Conservation (phyloP, 92 coral and sea anemone genomes). For the Meandrina meandrites region DNA sequence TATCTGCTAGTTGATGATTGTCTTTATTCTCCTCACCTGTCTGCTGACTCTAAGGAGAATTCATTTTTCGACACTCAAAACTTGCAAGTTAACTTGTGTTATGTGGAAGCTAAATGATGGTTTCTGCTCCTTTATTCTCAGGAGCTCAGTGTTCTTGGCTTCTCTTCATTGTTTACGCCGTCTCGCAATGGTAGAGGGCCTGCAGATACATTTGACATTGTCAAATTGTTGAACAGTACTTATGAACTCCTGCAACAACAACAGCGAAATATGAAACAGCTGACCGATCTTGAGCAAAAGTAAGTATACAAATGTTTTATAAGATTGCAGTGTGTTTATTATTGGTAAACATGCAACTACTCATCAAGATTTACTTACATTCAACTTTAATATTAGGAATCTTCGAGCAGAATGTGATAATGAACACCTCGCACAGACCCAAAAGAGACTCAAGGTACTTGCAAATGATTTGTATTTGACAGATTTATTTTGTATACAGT, state of each 20-base stretch:
- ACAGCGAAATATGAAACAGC: constrained; percentile 69
- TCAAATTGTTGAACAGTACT: constrained; percentile 88
- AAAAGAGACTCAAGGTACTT: constrained; percentile 88
- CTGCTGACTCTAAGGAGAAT: background rate
- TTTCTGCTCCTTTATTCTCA: constrained; percentile 2
- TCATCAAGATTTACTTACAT: too few species aligned
- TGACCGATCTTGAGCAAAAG: constrained; percentile 94
- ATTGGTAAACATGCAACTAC: too few species aligned
- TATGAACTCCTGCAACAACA: constrained; percentile 92
- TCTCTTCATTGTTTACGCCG: constrained; percentile 74
- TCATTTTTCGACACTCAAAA: too few species aligned
- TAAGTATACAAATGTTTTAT: constrained; percentile 10
- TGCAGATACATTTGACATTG: constrained; percentile 86
- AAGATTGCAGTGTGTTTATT: background rate
- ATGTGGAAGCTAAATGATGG: background rate
- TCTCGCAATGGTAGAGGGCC: constrained; percentile 62
- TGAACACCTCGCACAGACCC: constrained; percentile 81
- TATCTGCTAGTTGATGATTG: too few species aligned
- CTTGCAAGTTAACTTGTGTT: background rate
- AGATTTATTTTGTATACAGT: too few species aligned
- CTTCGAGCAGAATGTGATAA: constrained; percentile 97
- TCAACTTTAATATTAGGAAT: constrained; percentile 60
- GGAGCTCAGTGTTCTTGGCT: constrained; percentile 91
- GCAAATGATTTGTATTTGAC: background rate
- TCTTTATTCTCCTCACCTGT: too few species aligned